These are phyloP conservation scores for Pelecanus crispus DNA, from an alignment of 2,113 vertebrate species.

Conservation along the genomic window DNA sequence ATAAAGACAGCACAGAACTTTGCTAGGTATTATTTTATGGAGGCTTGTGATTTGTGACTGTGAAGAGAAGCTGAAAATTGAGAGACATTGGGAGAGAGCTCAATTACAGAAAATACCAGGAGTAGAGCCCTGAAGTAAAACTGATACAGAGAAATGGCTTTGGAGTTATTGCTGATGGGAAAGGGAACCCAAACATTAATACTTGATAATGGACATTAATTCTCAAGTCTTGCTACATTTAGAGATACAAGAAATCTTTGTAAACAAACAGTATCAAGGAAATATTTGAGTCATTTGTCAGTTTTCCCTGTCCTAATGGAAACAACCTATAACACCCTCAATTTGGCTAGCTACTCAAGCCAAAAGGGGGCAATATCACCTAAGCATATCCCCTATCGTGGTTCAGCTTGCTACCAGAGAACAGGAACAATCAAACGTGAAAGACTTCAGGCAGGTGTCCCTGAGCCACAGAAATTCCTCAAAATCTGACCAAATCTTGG, in stretches of 20 bases:
- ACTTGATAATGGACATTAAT: not conserved
- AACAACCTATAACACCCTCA: not conserved
- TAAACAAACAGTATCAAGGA: not conserved
- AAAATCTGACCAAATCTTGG: not conserved
- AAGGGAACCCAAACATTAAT: not conserved
- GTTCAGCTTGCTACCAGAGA: not conserved
- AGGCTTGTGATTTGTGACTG: not conserved
- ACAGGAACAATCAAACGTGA: not conserved
- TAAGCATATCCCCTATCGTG: not conserved
- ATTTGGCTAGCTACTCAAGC: not conserved
- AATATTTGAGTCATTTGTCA: not conserved
- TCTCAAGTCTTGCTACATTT: not conserved
- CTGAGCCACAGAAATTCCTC: not conserved
- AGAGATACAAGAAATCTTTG: not conserved
- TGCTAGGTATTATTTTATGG: not conserved
- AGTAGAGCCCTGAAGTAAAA: not conserved
- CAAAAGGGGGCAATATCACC: not conserved
- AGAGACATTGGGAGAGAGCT: not conserved
- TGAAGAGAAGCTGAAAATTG: not conserved
- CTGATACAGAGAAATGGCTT: not conserved
- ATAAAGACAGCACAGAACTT: not conserved
- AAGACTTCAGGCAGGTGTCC: not conserved
- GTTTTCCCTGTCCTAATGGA: not conserved
- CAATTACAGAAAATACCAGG: not conserved
- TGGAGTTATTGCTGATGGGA: not conserved